Conservation (phyloP, 2,888 invertebrate genomes). For the Xanthia togata region DNA sequence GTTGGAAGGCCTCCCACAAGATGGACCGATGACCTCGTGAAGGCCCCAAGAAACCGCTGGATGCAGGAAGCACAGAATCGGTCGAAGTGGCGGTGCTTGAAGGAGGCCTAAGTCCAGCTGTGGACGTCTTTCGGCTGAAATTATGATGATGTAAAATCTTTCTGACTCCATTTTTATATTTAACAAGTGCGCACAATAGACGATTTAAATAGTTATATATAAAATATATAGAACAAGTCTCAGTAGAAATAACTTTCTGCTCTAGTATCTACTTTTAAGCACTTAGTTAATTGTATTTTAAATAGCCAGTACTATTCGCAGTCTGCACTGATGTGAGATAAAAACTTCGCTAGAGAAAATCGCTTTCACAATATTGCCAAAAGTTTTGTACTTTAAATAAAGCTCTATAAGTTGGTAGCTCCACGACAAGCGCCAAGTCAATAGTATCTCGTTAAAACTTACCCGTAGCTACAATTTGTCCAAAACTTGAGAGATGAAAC, state of each 20-base stretch:
- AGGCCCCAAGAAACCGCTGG: too few relatives aligned
- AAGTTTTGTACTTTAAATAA: constrained; percentile 79
- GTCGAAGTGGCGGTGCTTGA: too few relatives aligned
- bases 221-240: constrained; percentile 15
- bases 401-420: constrained; percentile 79
- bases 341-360: constrained; percentile 67
- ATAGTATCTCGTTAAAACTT: constrained; percentile 85
- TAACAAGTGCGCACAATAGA: constrained; percentile 1
- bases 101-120: too few relatives aligned
- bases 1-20: too few relatives aligned
- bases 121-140: too few relatives aligned
- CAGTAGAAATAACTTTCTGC: constrained; percentile 20
- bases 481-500: constrained; percentile 67
- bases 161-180: background rate
- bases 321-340: constrained; percentile 63
- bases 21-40: too few relatives aligned
- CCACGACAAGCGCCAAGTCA: constrained; percentile 79
- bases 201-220: background rate
- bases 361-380: constrained; percentile 72
- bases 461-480: constrained; percentile 70
- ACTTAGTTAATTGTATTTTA: constrained; percentile 66
- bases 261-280: constrained; percentile 39
- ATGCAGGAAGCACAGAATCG: too few relatives aligned
- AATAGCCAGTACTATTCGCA: constrained; percentile 59
- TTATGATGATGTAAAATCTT: background rate